phyloP scores from a whole-genome alignment of 2,797 vertebrate genomes.

The Remorina albescens region DNA sequence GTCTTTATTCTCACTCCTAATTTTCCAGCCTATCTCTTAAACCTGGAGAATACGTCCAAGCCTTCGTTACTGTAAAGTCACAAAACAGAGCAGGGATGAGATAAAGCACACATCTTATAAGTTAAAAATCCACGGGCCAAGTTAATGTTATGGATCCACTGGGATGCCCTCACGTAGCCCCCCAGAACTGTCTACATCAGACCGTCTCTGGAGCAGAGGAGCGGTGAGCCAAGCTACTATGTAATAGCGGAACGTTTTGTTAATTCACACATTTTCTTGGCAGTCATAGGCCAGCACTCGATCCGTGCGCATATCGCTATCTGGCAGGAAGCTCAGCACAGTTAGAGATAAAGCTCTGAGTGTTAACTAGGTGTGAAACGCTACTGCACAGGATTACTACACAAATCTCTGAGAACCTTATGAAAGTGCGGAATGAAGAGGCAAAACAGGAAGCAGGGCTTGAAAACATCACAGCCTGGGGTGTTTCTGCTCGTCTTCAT shows the following conservation, averaged over 20 bases:
- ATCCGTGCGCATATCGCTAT: conserved; percentile 53
- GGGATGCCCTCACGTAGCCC: conserved; percentile 56
- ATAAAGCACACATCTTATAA: conserved; percentile 54
- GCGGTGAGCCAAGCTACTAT: conserved; percentile 36
- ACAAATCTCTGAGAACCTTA: conserved; percentile 38
- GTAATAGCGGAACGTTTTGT: conserved; percentile 58
- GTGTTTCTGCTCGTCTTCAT: conserved; percentile 16
- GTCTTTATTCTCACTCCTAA: conserved; percentile 56
- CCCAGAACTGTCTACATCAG: conserved; percentile 54
- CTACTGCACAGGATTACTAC: conserved; percentile 49
- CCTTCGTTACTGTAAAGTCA: conserved; percentile 49
- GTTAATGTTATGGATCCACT: conserved; percentile 65
- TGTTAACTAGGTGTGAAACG: conserved; percentile 69
- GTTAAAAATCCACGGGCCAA: conserved; percentile 43
- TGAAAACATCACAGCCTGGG: conserved; percentile 40
- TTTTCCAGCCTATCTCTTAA: conserved; percentile 60
- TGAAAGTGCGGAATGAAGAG: conserved; percentile 42
- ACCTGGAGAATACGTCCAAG: conserved; percentile 50
- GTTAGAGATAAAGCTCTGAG: conserved; percentile 51
- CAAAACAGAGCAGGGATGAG: conserved; percentile 53
- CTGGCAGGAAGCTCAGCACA: conserved; percentile 57
- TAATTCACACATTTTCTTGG: conserved; percentile 71
- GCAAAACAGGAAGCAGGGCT: conserved; percentile 35
- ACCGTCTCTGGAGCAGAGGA: conserved; percentile 16
- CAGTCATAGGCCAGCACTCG: conserved; percentile 58